Evolutionary conservation across 2,797 vertebrate genomes (phyloP), one percentile per base, ranked within the genome.

Genomic region (Sebastes matsubarae): DNA sequence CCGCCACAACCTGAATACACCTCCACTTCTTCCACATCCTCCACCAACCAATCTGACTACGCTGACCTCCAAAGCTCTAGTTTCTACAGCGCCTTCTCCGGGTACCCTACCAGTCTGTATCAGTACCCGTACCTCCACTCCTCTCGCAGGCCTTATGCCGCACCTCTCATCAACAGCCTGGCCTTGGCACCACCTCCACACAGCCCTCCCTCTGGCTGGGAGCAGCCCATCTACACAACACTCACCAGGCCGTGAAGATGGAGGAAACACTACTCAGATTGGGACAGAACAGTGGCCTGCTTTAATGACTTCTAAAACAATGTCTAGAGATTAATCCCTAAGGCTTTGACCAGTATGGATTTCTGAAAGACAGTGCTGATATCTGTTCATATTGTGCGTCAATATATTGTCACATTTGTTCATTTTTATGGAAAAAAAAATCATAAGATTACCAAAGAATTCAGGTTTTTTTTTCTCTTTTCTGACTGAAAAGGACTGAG

Each of bases 61-160:
- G 92, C 96, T 8, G 97, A 98, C 89, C 96, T 97, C 68, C 97
- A 97, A 92, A 95, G 95, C 77, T 93, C 97, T 75, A 90, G 94
- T 87, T 96, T 97, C 95, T 97, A 97, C 87, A 93, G 96, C 8
- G 90, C 96, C 0, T 97, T 97, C 84, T 93, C 97, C 0, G 94
- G 97, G 14, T 97, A 97, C 72, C 93, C 97, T 0, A 93, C 97
- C 32, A 90, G 96, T 80, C 93, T 98, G 59, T 98, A 98, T 85
- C 97, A 98, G 89, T 97, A 97, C 55, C 97, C 97, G 0, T 97
- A 97, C 80, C 97, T 97, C 86, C 96, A 97, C 90, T 96, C 97
- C 0, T 96, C 97, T 1, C 96, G 95, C 59, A 94, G 97, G 5
- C 94, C 97, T 50, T 97, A 97, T 0, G 86, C 96, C 24, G 93